phyloP scores from a whole-genome alignment of 2,797 vertebrate species.

The Darevskia mixta region DNA sequence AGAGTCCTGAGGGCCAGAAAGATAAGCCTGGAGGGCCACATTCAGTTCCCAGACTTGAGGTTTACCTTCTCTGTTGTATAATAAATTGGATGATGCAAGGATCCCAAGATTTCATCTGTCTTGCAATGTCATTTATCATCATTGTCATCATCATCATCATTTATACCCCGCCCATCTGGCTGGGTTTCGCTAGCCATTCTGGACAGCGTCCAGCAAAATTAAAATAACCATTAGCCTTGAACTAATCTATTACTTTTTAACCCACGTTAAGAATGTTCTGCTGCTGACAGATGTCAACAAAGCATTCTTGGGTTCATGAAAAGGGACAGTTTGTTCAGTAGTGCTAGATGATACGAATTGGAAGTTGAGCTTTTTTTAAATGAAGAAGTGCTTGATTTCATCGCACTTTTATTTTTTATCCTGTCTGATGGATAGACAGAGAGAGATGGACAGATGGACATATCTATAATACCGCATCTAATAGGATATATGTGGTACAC shows the following conservation, averaged over 20 bases:
- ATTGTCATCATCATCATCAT: too few species aligned
- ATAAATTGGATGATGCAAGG: neutral
- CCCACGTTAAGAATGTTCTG: neutral
- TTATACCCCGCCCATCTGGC: too few species aligned
- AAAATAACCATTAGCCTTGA: slow-evolving; percentile 15
- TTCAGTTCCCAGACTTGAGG: too few species aligned
- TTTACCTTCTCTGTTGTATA: neutral
- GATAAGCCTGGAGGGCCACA: too few species aligned
- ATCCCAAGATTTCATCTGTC: slow-evolving; percentile 2
- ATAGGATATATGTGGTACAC: neutral
- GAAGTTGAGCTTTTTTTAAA: neutral
- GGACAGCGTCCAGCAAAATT: too few species aligned
- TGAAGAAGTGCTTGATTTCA: neutral
- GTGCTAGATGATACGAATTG: neutral
- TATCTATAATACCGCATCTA: neutral
- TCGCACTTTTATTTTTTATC: neutral
- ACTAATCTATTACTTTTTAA: slow-evolving; percentile 13
- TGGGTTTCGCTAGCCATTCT: too few species aligned
- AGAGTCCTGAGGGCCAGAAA: too few species aligned
- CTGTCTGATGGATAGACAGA: neutral
- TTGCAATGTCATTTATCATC: neutral
- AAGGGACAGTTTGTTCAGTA: neutral
- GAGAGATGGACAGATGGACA: neutral
- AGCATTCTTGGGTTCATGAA: neutral
- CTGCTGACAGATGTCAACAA: neutral